phyloP scores from a whole-genome alignment of 2,888 invertebrate species.

The Siphlonurus alternatus region DNA sequence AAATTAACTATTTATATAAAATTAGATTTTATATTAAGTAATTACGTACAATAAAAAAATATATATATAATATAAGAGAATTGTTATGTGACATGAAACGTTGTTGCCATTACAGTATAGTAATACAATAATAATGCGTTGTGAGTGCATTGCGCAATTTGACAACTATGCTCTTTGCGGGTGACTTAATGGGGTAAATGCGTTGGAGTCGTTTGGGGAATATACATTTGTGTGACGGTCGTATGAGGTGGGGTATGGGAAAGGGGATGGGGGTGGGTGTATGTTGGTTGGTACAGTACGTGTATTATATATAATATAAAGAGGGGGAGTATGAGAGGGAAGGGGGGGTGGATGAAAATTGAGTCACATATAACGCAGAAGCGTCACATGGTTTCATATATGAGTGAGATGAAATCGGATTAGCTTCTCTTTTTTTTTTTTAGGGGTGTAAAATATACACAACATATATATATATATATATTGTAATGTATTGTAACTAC shows the following conservation, averaged over 20 bases:
- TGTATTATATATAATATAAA: no score
- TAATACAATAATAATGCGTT: background rate
- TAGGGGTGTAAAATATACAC: background rate
- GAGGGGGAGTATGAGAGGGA: background rate
- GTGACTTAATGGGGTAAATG: conserved; percentile 4
- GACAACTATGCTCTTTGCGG: conserved; percentile 3
- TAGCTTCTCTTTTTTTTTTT: background rate
- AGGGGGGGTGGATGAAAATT: conserved; percentile 1
- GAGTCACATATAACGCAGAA: background rate
- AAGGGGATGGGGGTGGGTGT: background rate
- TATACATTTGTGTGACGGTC: background rate
- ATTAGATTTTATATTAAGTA: no score
- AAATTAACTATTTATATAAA: no score
- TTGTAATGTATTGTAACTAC: background rate
- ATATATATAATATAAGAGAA: no score
- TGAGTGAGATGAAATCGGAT: background rate
- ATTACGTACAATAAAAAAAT: no score
- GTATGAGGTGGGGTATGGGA: background rate
- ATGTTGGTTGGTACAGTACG: no score
- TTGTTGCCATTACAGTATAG: background rate
- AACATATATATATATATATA: background rate
- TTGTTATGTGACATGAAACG: no score
- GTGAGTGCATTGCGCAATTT: background rate
- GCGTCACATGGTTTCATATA: background rate
- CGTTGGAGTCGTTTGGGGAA: background rate